A percentile compares a stretch with the other conserved stretches of the same genome.
Conservation (phyloP, 2,113 vertebrate genomes). For the Nanger granti region DNA sequence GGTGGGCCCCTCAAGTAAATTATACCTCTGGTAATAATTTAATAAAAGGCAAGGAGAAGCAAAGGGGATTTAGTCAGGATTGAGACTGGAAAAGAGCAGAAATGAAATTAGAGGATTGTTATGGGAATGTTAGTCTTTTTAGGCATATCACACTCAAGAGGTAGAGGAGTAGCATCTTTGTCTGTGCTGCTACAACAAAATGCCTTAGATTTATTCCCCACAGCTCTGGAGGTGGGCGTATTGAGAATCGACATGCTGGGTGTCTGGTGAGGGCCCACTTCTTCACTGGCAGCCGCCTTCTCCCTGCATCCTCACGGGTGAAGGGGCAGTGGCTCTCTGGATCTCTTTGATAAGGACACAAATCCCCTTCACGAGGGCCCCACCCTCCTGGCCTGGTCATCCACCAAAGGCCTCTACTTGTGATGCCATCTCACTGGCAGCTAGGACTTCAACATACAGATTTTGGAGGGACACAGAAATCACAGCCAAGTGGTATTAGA, state of each 20-base stretch:
- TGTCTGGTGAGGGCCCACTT: not conserved
- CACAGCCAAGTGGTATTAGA: not conserved
- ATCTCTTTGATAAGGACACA: not conserved
- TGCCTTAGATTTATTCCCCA: not conserved
- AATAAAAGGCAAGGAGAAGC: not conserved
- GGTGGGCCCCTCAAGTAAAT: not conserved
- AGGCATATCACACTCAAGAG: not conserved
- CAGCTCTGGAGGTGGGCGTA: not conserved
- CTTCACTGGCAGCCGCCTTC: not conserved
- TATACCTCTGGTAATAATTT: not conserved
- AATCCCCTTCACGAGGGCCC: not conserved
- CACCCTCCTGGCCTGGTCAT: not conserved
- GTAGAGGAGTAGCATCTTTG: not conserved
- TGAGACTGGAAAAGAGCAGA: not conserved
- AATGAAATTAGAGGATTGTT: not conserved
- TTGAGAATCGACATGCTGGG: not conserved
- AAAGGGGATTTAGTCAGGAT: not conserved
- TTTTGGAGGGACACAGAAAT: not conserved
- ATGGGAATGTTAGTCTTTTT: not conserved
- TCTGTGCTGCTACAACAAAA: not conserved
- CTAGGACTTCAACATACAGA: not conserved
- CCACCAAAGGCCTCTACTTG: not conserved
- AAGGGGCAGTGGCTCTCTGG: not conserved
- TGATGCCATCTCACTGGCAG: fast-evolving
- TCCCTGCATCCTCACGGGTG: not conserved